phyloP scores from a whole-genome alignment of 2,888 invertebrate species.

The Cataglyphis altisquamis region DNA sequence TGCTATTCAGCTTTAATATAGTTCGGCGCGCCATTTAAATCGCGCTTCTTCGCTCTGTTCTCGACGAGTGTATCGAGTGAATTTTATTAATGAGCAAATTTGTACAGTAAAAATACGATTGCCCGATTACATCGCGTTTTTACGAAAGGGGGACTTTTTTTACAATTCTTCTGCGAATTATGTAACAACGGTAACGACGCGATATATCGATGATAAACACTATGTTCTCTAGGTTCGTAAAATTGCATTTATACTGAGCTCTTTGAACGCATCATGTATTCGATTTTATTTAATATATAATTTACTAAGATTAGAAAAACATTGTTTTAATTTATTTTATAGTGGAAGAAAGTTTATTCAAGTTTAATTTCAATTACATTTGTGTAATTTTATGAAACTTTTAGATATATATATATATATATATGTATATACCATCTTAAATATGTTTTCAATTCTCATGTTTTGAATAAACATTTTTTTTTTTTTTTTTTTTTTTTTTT shows the following conservation, averaged over 20 bases:
- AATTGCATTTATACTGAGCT: constrained; percentile 5
- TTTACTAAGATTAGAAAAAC: neutral
- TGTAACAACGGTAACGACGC: constrained; percentile 64
- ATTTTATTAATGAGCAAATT: neutral
- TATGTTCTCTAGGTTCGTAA: constrained; percentile 65
- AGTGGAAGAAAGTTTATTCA: neutral
- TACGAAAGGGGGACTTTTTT: constrained; percentile 1
- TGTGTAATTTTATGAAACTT: neutral
- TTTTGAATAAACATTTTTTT: neutral
- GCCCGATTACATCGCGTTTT: neutral
- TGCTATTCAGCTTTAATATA: constrained; percentile 50
- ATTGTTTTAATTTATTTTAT: neutral
- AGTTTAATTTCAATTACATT: neutral
- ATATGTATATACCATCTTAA: no score
- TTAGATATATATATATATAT: neutral
- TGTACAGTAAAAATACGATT: neutral
- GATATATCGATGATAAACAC: constrained; percentile 51
- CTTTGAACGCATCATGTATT: neutral
- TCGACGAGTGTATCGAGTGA: neutral
- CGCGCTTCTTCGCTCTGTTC: constrained; percentile 15
- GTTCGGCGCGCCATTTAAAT: constrained; percentile 76
- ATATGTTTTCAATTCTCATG: neutral
- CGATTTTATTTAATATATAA: neutral
- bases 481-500: neutral
- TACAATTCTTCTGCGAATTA: constrained; percentile 64